Evolutionary conservation across 2,113 vertebrate genomes (phyloP), one percentile per base, ranked within the genome.

Genomic region (Trochalopteron elliotii): DNA sequence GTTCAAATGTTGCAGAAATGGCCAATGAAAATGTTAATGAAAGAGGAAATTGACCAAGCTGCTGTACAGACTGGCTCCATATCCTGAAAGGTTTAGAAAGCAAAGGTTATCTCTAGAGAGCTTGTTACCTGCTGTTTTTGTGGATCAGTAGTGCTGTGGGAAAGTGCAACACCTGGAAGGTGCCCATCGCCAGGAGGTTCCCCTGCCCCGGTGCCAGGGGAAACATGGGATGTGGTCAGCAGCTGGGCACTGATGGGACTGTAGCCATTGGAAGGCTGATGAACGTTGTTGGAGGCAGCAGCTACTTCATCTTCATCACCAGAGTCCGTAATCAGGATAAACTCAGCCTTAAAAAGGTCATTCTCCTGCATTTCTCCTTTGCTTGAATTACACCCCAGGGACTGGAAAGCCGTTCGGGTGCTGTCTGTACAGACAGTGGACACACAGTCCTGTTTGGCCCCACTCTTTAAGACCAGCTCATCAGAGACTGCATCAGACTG

Each of bases 311-410:
- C 98, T 59, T 96, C 97, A 70, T 98, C 98, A 75, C 97, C 97
- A 0, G 97, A 97, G 91, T 99, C 98, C 33, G 98, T 98, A 90
- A 99, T 97, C 87, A 98, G 97, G 89, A 99, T 98, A 94, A 98
- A 98, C 76, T 99, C 98, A 11, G 98, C 98, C 97, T 98, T 99
- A 88, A 99, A 99, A 92, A 98, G 97, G 64, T 98, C 97, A 77
- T 97, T 94, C 65, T 98, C 98, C 42, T 98, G 97, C 98, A 98
- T 98, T 91, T 93, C 97, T 91, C 93, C 95, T 91, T 89, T 27
- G 23, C 71, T 96, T 4, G 24, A 27, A 75, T 94, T 75, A 67
- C 28, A 27, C 50, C 27, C 28, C 5, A 12, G 72, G 82, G 69
- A 76, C 93, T 87, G 89, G 79, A 92, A 96, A 93, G 71, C n/a